These are phyloP conservation scores for Matsumurasca onukii DNA, from an alignment of 1,140 invertebrate genomes.

Conservation along the genomic window DNA sequence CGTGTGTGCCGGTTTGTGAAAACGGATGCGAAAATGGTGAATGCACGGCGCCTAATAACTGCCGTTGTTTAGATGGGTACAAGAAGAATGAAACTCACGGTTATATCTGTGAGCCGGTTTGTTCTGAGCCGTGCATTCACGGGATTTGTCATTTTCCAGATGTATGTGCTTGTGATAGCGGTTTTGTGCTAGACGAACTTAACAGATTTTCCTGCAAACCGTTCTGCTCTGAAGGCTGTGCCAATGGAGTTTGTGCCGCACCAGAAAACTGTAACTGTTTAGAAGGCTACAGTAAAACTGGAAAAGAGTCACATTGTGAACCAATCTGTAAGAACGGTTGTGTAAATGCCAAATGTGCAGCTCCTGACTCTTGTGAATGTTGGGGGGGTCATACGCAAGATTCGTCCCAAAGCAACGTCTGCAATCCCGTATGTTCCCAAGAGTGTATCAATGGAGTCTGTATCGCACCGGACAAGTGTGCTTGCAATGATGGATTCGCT, in stretches of 20 bases:
- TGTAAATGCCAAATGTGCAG: conserved; percentile 2
- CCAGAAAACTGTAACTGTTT: not conserved
- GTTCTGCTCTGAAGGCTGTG: not conserved
- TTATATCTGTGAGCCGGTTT: not conserved
- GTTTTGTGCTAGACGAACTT: not conserved
- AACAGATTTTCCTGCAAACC: not conserved
- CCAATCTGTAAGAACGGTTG: not conserved
- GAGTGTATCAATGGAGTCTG: not conserved
- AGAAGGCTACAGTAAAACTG: not conserved
- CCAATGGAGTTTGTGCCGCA: not conserved
- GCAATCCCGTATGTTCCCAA: not conserved
- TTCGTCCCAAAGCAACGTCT: not conserved
- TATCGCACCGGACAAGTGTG: not conserved
- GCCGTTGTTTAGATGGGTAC: not conserved
- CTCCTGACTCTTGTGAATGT: not conserved
- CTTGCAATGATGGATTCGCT: not conserved
- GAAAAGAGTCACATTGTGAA: not conserved
- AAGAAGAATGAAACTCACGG: too few relatives aligned
- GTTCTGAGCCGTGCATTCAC: not conserved
- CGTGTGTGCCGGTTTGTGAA: not conserved
- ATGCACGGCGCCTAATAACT: not conserved
- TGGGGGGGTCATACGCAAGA: not conserved
- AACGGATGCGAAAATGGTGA: not conserved
- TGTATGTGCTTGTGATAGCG: not conserved
- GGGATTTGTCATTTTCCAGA: not conserved